Conservation (phyloP, 1,140 invertebrate species). For the Cyclargus thomasi region DNA sequence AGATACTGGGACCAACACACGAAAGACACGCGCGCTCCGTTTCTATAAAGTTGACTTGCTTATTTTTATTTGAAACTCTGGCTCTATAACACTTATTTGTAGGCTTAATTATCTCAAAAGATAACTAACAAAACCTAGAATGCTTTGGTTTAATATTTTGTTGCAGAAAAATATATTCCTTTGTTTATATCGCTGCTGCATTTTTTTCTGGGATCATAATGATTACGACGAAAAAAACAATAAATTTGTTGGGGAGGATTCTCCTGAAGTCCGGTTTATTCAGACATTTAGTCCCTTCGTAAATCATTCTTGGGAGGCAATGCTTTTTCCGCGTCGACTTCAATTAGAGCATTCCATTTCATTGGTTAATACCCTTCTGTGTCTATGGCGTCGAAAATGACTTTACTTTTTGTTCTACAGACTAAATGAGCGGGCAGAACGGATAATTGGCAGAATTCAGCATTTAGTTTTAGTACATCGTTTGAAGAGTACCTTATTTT, state of each 20-base stretch:
- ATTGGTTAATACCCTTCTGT: constrained; percentile 24
- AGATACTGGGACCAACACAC: too few species aligned
- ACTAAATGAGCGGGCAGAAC: constrained; percentile 8
- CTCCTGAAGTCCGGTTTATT: constrained; percentile 40
- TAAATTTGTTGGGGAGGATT: constrained; percentile 35
- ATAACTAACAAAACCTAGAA: too few species aligned
- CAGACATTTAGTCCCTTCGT: constrained; percentile 31
- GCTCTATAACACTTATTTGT: too few species aligned
- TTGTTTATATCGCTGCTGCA: too few species aligned
- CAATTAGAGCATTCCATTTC: constrained; percentile 35
- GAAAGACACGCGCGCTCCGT: too few species aligned
- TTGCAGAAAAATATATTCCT: too few species aligned
- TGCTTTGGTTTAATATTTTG: too few species aligned
- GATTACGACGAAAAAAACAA: constrained; percentile 36
- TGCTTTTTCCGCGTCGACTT: constrained; percentile 34
- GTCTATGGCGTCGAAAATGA: constrained; percentile 21
- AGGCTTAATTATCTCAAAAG: too few species aligned
- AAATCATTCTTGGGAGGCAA: constrained; percentile 32
- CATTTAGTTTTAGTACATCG: background rate
- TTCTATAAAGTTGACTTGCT: too few species aligned
- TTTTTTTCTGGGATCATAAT: background rate
- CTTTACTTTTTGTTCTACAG: constrained; percentile 20
- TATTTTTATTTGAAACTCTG: too few species aligned
- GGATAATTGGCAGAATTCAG: constrained; percentile 10
- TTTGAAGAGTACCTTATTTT: background rate